These are phyloP conservation scores for Fabriciana adippe DNA, from an alignment of 2,888 invertebrate genomes.

Conservation along the genomic window DNA sequence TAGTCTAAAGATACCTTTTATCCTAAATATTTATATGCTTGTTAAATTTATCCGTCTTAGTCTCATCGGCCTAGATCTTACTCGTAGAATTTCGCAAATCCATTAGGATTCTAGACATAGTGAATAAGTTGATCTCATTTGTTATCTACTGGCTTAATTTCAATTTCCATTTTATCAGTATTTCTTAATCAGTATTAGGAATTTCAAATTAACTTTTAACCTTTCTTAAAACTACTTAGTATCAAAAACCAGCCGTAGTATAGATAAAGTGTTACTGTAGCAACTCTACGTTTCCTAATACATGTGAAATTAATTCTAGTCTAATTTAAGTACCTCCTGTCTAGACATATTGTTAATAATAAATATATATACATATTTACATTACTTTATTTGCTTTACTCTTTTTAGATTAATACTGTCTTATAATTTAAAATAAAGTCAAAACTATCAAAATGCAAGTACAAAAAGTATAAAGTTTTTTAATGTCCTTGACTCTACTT, in stretches of 20 bases:
- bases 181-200: slow-evolving; percentile 5
- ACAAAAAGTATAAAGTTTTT: slow-evolving; percentile 11
- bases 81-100: slow-evolving; percentile 8
- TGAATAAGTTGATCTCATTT: neutral
- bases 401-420: slow-evolving; percentile 20
- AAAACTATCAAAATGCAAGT: slow-evolving; percentile 1
- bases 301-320: slow-evolving; percentile 52
- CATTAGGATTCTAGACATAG: slow-evolving; percentile 9
- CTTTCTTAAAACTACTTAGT: neutral
- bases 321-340: slow-evolving; percentile 71
- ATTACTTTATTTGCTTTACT: slow-evolving; percentile 38
- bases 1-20: slow-evolving; percentile 32
- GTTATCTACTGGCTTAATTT: neutral
- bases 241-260: slow-evolving; percentile 17
- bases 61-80: slow-evolving; percentile 34
- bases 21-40: slow-evolving; percentile 34
- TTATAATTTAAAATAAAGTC: slow-evolving; percentile 19
- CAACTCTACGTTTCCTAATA: slow-evolving; percentile 45
- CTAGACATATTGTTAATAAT: slow-evolving; percentile 78
- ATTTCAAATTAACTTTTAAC: slow-evolving; percentile 12
- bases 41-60: slow-evolving; percentile 34
- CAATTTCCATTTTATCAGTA: slow-evolving; percentile 12
- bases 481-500: slow-evolving; percentile 14
- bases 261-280: slow-evolving; percentile 11
- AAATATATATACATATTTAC: slow-evolving; percentile 77